Base-by-base conservation (phyloP, 2,113 vertebrate genomes). In the Phrynocephalus versicolor region DNA sequence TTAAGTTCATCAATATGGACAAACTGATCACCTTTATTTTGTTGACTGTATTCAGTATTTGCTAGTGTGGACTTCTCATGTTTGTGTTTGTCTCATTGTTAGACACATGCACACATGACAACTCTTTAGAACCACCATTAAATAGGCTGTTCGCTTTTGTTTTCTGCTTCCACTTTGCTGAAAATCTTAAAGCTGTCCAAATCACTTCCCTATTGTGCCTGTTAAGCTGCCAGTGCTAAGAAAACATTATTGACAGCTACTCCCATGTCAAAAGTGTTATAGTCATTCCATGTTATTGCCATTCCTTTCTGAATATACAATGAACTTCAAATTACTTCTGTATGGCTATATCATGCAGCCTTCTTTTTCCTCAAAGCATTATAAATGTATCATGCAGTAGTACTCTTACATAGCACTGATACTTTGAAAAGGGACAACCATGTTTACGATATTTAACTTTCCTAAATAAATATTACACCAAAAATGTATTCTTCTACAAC, bases 241-340 rank as follows among this genome's bases (percentile, higher is more conserved):
- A 88, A n/a, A 1, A 12, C 18, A 85, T 85, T 60, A 71, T 79
- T 35, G 33, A 77, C 7, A 8, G 21, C 25, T 19, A 73, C 33
- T 33, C 33, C n/a, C 45, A 62, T 19, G 33, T 67, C 65, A 83
- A 83, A 83, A 37, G 8, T 33, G 35, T 39, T 58, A 23, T 62
- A 25, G 35, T 76, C 33, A 41, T 21, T 71, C 60, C 45, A 81
- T 88, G 86, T 79, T 78, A 21, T 23, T 60, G 41, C 85, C 6
- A 64, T 41, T 33, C 18, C 35, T 86, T 91, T 19, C 33, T 60
- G 19, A 67, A 35, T 65, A 39, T 62, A 78, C 27, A 84, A 0
- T 85, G 84, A 33, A 81, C 33, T 18, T 70, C 55, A 88, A 51
- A 80, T 74, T 55, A 65, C 12, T 19, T 10, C 85, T 12, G 57